phyloP scores from a whole-genome alignment of 2,113 vertebrate genomes.

The Atlantisia rogersi region DNA sequence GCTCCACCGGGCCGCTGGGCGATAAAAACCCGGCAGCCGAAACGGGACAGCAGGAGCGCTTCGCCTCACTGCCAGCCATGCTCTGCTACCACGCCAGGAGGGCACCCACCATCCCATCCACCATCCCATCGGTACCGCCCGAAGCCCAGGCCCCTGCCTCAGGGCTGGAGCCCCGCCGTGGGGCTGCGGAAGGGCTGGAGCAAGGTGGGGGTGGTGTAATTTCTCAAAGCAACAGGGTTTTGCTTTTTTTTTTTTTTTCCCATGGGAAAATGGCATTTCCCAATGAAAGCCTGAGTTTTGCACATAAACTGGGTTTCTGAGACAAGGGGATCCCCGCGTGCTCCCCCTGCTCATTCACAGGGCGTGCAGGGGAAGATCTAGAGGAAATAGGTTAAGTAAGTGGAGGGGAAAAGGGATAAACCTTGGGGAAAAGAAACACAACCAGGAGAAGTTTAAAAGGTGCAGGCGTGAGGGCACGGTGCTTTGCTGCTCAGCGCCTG shows the following conservation, averaged over 20 bases:
- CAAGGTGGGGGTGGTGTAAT: rapidly evolving
- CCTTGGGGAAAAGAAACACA: background rate
- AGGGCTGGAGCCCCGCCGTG: background rate
- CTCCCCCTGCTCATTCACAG: background rate
- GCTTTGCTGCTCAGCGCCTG: background rate
- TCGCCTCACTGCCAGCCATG: background rate
- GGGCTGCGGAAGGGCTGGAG: background rate
- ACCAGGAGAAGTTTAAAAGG: background rate
- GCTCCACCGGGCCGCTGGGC: background rate
- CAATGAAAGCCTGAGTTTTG: rapidly evolving
- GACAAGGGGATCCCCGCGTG: background rate
- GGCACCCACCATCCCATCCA: background rate
- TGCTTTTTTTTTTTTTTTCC: too few relatives aligned
- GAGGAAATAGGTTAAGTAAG: background rate
- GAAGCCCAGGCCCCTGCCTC: rapidly evolving
- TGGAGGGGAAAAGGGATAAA: background rate
- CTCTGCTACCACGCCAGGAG: background rate
- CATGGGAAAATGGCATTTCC: background rate
- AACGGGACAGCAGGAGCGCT: too few relatives aligned
- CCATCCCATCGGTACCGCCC: background rate
- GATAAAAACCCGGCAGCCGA: background rate
- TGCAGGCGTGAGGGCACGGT: background rate
- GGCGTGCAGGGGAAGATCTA: background rate
- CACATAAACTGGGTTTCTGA: rapidly evolving
- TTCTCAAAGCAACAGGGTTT: background rate